Conservation (phyloP, 2,888 invertebrate genomes). For the Torymus texanus region DNA sequence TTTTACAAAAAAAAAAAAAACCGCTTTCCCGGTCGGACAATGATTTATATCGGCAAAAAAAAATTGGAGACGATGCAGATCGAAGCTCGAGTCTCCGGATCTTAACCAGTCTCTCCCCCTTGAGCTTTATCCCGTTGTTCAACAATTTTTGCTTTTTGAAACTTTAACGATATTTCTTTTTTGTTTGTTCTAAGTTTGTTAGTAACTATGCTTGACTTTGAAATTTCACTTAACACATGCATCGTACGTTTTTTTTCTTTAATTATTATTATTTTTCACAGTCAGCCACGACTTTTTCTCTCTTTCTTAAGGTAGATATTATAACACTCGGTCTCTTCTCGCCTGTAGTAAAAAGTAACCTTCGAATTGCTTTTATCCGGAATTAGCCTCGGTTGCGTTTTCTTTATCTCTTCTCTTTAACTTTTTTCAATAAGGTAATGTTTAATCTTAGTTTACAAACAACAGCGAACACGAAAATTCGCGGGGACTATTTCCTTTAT, state of each 20-base stretch:
- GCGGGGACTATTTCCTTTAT: constrained; percentile 11
- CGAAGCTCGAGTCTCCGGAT: constrained; percentile 53
- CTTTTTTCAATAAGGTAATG: background rate
- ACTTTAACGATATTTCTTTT: constrained; percentile 34
- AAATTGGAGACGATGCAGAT: constrained; percentile 50
- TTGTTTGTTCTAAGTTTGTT: constrained; percentile 51
- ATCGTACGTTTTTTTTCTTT: constrained; percentile 65
- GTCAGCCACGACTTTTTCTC: constrained; percentile 63
- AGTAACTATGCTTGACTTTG: constrained; percentile 57
- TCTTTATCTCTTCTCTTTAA: constrained; percentile 44
- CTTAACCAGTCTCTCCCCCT: constrained; percentile 56
- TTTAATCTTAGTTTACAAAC: constrained; percentile 25
- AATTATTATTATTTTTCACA: constrained; percentile 60
- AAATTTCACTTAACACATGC: constrained; percentile 69
- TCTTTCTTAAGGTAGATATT: constrained; percentile 54
- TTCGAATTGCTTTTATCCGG: constrained; percentile 52
- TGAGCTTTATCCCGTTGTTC: constrained; percentile 53
- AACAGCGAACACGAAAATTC: constrained; percentile 12
- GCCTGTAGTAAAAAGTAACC: constrained; percentile 45
- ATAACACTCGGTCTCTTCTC: constrained; percentile 45
- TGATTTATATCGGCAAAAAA: constrained; percentile 18
- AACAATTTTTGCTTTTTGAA: constrained; percentile 18
- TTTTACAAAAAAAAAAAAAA: constrained; percentile 36
- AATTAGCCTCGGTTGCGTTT: constrained; percentile 35
- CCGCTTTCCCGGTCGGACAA: constrained; percentile 31